Conservation (phyloP, 2,113 vertebrate genomes). For the Pseudorectes ferrugineus region DNA sequence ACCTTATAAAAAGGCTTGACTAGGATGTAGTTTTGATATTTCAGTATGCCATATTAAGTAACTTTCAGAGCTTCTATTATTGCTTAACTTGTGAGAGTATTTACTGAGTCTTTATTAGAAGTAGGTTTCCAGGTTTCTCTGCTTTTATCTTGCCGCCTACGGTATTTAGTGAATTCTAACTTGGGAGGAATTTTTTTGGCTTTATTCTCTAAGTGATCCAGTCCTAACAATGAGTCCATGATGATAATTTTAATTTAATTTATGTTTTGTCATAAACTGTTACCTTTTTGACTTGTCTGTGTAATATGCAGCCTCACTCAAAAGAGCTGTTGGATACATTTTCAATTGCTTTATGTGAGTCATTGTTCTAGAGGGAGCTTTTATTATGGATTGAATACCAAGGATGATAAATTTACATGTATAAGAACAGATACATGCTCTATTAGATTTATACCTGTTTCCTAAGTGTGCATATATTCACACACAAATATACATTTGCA, state of each 20-base stretch:
- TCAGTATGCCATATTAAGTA: background rate
- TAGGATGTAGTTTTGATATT: background rate
- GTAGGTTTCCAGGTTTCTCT: background rate
- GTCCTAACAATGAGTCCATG: slow-evolving; percentile 50
- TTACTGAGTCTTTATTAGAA: background rate
- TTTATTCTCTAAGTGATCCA: slow-evolving; percentile 45
- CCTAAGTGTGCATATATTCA: background rate
- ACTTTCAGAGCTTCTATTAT: background rate
- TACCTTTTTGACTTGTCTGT: slow-evolving; percentile 37
- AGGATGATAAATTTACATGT: background rate
- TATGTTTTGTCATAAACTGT: slow-evolving; percentile 58
- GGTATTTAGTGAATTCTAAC: background rate
- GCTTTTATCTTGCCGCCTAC: slow-evolving; percentile 22
- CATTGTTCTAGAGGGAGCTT: slow-evolving; percentile 54
- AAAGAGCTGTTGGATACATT: slow-evolving; percentile 39
- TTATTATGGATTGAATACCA: slow-evolving; percentile 6
- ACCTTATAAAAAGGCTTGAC: background rate
- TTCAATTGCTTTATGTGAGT: slow-evolving; percentile 47
- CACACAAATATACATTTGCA: background rate
- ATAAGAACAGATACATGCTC: background rate
- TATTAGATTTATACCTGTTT: background rate
- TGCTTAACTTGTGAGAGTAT: background rate
- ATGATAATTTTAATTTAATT: slow-evolving; percentile 49
- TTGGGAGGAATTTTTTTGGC: background rate
- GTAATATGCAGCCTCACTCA: slow-evolving; percentile 9